phyloP scores from a whole-genome alignment of 2,113 vertebrate species.

The Hypocryptadius cinnamomeus region DNA sequence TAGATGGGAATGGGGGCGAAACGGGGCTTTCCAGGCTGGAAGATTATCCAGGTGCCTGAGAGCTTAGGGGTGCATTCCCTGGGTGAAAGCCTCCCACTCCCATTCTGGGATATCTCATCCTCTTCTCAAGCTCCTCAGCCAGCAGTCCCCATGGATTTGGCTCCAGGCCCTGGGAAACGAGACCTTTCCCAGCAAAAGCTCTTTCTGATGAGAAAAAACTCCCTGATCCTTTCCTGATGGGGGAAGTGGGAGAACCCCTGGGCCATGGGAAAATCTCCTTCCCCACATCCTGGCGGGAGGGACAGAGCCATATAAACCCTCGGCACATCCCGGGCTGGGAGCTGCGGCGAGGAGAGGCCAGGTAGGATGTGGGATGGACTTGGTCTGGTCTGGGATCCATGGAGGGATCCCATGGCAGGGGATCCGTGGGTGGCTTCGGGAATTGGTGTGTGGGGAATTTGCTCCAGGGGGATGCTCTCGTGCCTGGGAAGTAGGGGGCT shows the following conservation, averaged over 20 bases:
- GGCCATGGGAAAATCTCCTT: slow-evolving; percentile 30
- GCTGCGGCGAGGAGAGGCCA: not conserved
- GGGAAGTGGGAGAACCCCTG: not conserved
- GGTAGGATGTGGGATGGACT: not conserved
- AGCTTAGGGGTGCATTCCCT: not conserved
- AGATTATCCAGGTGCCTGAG: not conserved
- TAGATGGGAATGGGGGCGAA: not conserved
- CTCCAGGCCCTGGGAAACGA: not conserved
- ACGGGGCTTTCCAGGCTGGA: not conserved
- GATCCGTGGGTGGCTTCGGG: fast-evolving
- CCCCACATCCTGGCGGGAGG: not conserved
- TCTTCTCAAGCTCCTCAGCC: not conserved
- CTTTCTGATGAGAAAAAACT: not conserved
- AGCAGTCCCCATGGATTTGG: not conserved
- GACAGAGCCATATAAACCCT: not conserved
- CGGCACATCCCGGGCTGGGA: not conserved
- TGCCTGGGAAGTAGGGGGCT: not conserved
- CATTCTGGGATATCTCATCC: fast-evolving
- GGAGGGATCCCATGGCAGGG: not conserved
- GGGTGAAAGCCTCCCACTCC: fast-evolving
- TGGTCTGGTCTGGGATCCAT: fast-evolving
- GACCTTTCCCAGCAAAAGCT: not conserved
- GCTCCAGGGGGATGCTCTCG: fast-evolving
- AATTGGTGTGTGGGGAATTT: fast-evolving
- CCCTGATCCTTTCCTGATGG: not conserved